phyloP scores from a whole-genome alignment of 2,113 vertebrate genomes.

The Cyphomyrus plagiostoma region DNA sequence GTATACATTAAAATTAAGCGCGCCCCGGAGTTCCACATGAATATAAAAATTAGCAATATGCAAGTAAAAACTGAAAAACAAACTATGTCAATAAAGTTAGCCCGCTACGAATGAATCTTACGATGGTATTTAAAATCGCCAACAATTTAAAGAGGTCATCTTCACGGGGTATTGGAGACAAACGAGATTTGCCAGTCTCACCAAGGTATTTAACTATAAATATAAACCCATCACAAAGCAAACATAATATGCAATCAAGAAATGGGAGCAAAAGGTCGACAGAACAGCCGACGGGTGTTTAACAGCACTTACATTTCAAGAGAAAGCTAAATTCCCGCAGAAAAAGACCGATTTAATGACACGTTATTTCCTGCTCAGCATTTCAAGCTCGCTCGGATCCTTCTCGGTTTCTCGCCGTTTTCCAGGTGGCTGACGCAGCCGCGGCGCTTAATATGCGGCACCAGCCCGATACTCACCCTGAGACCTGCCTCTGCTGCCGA shows the following conservation, averaged over 20 bases:
- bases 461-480: neutral
- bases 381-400: slow-evolving; percentile 28
- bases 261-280: neutral
- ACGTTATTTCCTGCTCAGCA: neutral
- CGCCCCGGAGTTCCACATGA: neutral
- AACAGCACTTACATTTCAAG: neutral
- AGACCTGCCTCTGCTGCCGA: neutral
- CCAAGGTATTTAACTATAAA: neutral
- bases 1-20: neutral
- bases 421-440: neutral
- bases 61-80: neutral
- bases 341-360: neutral
- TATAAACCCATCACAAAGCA: neutral
- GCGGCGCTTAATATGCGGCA: neutral
- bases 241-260: neutral
- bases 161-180: neutral
- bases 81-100: neutral
- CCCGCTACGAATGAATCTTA: neutral
- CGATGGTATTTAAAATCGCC: neutral
- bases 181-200: neutral
- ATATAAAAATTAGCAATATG: neutral
- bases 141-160: neutral
- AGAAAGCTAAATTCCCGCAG: neutral
- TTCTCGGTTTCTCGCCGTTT: neutral
- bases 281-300: neutral